Evolutionary conservation across 2,888 invertebrate genomes (phyloP), one percentile per base, ranked within the genome.

Genomic region (Drosophila anomalata): DNA sequence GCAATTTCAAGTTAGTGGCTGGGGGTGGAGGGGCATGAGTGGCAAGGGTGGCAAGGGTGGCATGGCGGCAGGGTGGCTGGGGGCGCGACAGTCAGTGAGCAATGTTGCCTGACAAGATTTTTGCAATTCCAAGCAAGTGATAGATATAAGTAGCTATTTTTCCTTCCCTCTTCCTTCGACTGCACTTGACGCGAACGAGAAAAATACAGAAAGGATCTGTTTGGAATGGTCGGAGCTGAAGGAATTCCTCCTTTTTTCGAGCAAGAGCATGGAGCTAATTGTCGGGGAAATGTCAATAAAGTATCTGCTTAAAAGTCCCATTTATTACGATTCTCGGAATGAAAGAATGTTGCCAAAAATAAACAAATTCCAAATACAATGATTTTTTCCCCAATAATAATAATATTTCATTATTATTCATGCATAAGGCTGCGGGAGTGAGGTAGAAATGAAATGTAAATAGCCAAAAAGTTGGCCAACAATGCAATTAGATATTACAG

Each of bases 1-100:
- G 86, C 85, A 88, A 88, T 88, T 88, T 87, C 78, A 82, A 87
- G 83, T 82, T 87, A 82, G 87, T 78, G 72, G 78, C 87, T 70
- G 63, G 63, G 69, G 74, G 78, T 48, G 17, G 67, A 33, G 48
- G 41, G 42, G 2, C 26, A 29, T 29, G 26, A 29, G 26, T 29
- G 26, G 26, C 26, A 29, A 29, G 26, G 7, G 26, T 6, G 7
- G 1, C 26, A 17, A 17, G 61, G 65, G 26, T 44, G 66, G 60
- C 59, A 22, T 8, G 26, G 44, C 39, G 36, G 39, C 47, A 31
- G 36, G 51, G 48, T 53, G 31, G 51, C 20, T 47, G 33, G 39
- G 61, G 56, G 42, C 67, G 68, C 73, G 75, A 80, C 78, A 73
- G 81, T 53, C 81, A 76, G 76, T 84, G 78, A 78, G 72, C 78